Conservation (phyloP, 2,113 vertebrate genomes). For the Rynchops niger region DNA sequence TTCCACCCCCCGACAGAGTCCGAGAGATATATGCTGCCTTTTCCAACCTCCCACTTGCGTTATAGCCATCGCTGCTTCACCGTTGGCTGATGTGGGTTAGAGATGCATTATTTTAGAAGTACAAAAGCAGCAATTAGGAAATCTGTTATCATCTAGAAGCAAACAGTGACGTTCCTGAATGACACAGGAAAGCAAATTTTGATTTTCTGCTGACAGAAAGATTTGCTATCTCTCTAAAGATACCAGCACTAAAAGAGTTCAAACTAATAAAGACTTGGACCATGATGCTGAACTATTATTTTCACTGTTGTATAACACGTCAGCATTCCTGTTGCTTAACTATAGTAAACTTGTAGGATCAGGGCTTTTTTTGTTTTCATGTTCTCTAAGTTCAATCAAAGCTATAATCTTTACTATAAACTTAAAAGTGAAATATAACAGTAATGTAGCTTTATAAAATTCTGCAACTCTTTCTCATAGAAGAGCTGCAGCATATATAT, state of each 20-base stretch:
- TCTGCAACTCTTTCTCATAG: background rate
- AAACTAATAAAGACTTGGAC: background rate
- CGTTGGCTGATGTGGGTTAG: background rate
- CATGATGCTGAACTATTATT: background rate
- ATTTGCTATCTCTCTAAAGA: background rate
- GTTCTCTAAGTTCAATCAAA: background rate
- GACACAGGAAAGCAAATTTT: background rate
- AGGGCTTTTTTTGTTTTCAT: background rate
- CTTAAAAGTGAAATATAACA: background rate
- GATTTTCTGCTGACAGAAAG: background rate
- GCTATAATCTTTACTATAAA: background rate
- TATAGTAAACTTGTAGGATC: background rate
- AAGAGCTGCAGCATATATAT: background rate
- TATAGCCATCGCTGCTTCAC: background rate
- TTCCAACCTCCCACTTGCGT: background rate
- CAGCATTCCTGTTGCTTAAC: background rate
- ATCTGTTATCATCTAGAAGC: background rate
- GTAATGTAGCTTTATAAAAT: background rate
- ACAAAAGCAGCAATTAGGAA: background rate
- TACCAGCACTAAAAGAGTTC: background rate
- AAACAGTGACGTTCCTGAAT: background rate
- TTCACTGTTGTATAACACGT: background rate
- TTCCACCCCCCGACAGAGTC: background rate
- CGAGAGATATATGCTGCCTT: background rate
- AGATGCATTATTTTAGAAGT: background rate